phyloP scores from a whole-genome alignment of 2,797 vertebrate species.

The Potorous gilbertii region DNA sequence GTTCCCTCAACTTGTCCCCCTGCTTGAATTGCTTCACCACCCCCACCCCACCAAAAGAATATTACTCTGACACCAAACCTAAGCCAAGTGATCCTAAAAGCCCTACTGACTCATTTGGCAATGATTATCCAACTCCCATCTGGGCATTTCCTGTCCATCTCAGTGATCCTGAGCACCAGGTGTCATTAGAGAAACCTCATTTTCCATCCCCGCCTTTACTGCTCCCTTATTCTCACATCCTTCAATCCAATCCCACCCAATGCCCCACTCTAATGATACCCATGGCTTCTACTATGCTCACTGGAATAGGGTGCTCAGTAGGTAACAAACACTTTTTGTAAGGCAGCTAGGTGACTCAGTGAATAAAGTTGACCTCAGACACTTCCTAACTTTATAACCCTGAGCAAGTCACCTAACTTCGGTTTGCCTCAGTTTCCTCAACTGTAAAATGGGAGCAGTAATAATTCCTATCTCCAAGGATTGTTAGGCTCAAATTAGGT shows the following conservation, averaged over 20 bases:
- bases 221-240: neutral
- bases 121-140: neutral
- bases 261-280: neutral
- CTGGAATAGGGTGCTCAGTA: neutral
- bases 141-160: no score
- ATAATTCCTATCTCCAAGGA: neutral
- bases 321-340: neutral
- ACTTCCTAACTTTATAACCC: neutral
- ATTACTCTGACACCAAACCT: neutral
- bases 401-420: neutral
- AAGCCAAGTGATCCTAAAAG: neutral
- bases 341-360: neutral
- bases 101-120: neutral
- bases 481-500: neutral
- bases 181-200: neutral
- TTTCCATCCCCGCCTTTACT: neutral
- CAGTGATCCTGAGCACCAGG: neutral
- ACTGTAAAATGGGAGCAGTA: neutral
- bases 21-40: no score
- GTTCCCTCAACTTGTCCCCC: no score
- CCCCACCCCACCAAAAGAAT: neutral
- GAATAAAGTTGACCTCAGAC: neutral
- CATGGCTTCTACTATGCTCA: neutral
- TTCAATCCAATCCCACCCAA: neutral
- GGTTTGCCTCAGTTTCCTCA: neutral